Base-by-base conservation (phyloP, 2,113 vertebrate genomes). In the Ancistrus triradiatus region DNA sequence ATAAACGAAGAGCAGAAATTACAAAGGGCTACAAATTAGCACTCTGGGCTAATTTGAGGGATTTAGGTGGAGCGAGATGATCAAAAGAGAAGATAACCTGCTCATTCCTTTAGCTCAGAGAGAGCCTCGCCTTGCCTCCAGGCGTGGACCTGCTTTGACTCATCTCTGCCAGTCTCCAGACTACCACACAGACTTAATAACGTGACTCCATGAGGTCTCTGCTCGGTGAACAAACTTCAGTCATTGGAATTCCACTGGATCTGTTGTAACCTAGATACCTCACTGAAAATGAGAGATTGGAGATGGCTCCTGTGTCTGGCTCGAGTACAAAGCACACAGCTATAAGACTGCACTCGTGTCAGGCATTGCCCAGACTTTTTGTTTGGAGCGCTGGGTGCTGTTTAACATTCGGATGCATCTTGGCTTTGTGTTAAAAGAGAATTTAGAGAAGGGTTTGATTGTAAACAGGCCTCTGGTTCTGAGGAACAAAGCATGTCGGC, bases 1-100 rank as follows among this genome's bases (percentile, higher is more conserved):
- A 31, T 7, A 31, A 31, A n/a, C n/a, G 3, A 31, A 31, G 27
- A 31, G 27, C 27, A 4, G 27, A 31, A n/a, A 57, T 47, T 19
- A 35, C 38, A 33, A 47, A 33, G 35, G n/a, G 33, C 35, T 28
- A 24, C 4, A 3, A 31, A 7, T 31, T 31, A 31, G 18, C 25
- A 33, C 50, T 33, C 3, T 9, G 15, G 15, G 35, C 25, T 51
- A 59, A 59, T 40, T 55, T 17, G 38, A 27, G 22, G 7, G 53
- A 55, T 53, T 68, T 21, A 2, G 40, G 33, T 18, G 42, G 33
- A 70, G 46, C 60, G 44, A 52, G 37, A 0, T 53, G 59, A 62
- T 67, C 14, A 33, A 48, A 22, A 10, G 7, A 53, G 19, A 57
- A 63, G 53, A 42, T 63, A 43, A 31, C 33, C 18, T 49, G 18